Evolutionary conservation across 2,888 invertebrate species (phyloP), one percentile per base, ranked within the genome.

Genomic region (Mesoligia furuncula): DNA sequence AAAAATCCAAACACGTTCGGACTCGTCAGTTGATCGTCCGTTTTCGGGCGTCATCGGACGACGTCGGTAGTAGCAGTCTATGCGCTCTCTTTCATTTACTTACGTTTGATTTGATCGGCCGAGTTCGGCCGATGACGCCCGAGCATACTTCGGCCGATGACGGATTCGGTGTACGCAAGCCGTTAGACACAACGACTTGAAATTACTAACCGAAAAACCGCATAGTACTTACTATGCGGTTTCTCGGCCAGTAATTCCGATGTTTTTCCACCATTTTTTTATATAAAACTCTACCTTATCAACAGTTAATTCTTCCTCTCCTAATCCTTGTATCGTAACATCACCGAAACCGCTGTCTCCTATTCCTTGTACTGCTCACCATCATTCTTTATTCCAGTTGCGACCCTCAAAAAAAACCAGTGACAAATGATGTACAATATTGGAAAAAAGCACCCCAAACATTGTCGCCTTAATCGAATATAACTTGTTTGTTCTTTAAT

Each of bases 391-490:
- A 93, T 94, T 94, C 92, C 89, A 88, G 91, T 88, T 86, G 91
- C 92, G 91, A 92, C 93, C 95, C 93, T 90, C 86, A 89, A 89
- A 90, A 92, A 91, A 91, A 88, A 90, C 92, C 84, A 90, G 93
- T 96, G 96, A 96, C 95, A 95, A 96, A 96, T 95, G 95, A 96
- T 94, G 93, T 91, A 90, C 93, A 90, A 92, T 94, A 95, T 94
- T 95, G 93, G 92, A 93, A 94, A 94, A 94, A 94, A 93, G 88
- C 89, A 88, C 91, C 93, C 91, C 87, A 82, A 71, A 91, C 85
- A 93, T 93, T 93, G 93, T 93, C 91, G 75, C 91, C 87, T 87
- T 89, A 89, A 91, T 90, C 88, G 90, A 90, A 89, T 88, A 90
- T 89, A 85, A 84, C 75, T 85, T 88, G 89, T 91, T 92, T 91